A percentile compares a stretch with the other conserved stretches of the same genome.
These are phyloP conservation scores for Metopia argyrocephala DNA, from an alignment of 2,888 invertebrate genomes.

Conservation along the genomic window DNA sequence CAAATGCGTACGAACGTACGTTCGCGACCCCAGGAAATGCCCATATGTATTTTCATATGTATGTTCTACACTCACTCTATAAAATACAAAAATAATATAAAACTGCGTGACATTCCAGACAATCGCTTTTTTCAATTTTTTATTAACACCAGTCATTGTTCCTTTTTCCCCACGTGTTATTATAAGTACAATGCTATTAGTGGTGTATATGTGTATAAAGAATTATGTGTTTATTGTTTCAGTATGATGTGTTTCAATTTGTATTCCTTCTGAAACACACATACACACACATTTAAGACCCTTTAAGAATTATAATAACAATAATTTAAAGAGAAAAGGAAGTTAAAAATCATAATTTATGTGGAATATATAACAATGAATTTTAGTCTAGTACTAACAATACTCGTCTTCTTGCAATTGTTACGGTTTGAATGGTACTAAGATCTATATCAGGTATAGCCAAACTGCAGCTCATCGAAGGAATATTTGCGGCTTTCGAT, in stretches of 20 bases:
- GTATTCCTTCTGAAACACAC: not conserved
- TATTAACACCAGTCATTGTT: conserved; percentile 27
- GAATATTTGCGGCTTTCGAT: too few species aligned
- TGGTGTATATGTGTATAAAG: not conserved
- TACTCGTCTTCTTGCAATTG: conserved; percentile 16
- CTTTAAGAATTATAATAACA: not conserved
- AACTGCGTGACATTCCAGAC: conserved; percentile 61
- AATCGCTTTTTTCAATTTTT: conserved; percentile 29
- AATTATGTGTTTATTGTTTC: conserved; percentile 9
- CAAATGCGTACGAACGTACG: too few species aligned
- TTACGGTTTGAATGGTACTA: conserved; percentile 45
- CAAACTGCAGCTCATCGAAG: conserved; percentile 8
- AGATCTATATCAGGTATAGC: conserved; percentile 2
- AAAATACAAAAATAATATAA: conserved; percentile 28
- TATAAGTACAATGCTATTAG: conserved; percentile 19
- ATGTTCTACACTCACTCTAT: not conserved
- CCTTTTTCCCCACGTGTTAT: conserved; percentile 45
- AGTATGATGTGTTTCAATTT: conserved; percentile 1
- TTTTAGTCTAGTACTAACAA: conserved; percentile 30
- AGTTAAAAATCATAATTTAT: conserved; percentile 15
- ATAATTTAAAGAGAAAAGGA: too few species aligned
- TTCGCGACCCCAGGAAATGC: too few species aligned
- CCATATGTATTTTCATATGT: too few species aligned
- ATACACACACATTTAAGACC: not conserved
- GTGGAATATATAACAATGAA: conserved; percentile 36